Evolutionary conservation across 2,113 vertebrate genomes (phyloP).

Genomic region (Cheirogaleus medius): DNA sequence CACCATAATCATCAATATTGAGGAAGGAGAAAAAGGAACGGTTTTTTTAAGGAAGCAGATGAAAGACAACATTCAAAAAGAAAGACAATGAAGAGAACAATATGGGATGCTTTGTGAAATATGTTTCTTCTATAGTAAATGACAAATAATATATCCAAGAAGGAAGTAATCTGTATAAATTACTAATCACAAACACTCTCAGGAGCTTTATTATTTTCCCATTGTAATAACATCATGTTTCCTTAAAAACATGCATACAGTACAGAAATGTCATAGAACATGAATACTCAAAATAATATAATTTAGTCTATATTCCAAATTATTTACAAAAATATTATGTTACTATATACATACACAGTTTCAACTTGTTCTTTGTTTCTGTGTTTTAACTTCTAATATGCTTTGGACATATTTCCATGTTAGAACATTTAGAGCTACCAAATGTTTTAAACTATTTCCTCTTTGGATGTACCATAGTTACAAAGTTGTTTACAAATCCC

Average conservation of each 20-base stretch:
- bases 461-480: background rate
- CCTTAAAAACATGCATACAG: background rate
- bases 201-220: background rate
- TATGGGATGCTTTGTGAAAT: background rate
- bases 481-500: background rate
- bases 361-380: background rate
- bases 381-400: background rate
- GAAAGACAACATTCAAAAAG: background rate
- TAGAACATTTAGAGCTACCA: background rate
- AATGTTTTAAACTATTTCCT: background rate
- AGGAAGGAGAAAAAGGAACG: background rate
- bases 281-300: background rate
- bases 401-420: background rate
- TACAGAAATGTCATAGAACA: background rate
- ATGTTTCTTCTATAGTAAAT: background rate
- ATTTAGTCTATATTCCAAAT: background rate
- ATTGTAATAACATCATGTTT: background rate
- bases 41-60: background rate
- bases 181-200: background rate
- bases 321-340: background rate
- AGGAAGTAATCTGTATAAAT: background rate
- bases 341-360: background rate
- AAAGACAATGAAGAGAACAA: background rate
- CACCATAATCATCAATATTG: background rate
- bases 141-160: background rate